Base-by-base conservation (phyloP, 2,797 vertebrate genomes). In the Rhinophrynus dorsalis region DNA sequence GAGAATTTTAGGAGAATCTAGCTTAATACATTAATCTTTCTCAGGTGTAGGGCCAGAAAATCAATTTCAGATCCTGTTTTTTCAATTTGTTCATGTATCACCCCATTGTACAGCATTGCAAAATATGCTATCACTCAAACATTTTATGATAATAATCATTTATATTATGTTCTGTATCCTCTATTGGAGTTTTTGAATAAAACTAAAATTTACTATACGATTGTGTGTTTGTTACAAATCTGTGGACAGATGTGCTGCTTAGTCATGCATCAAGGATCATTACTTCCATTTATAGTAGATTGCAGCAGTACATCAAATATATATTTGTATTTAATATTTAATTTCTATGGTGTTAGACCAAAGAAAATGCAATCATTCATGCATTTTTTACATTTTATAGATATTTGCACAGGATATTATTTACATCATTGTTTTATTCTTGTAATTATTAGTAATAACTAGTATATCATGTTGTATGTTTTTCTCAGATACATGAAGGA, bases 251-350 rank as follows among this genome's bases (percentile, higher is more conserved):
- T 88, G 84, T 85, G 78, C 48, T 75, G 78, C 80, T 87, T 85
- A 86, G 84, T 87, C 81, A 88, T 0, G 27, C 84, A 83, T 87
- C 87, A 86, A 76, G 83, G 79, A 77, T 84, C 76, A 88, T 90
- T 88, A 89, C 4, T 17, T 40, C 78, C 79, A 75, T 59, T 80
- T 78, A 81, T 74, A 68, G 79, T 81, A 82, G 80, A 78, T 54
- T 37, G 75, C 56, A 47, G 74, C 75, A 86, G 79, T 48, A 65
- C 75, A 76, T 77, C n/a, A 55, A 75, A 79, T 84, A 69, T 57
- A 64, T 48, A 66, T 78, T 81, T 80, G 78, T 82, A 82, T 79
- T 61, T 73, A 79, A 80, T 18, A 64, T 79, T 79, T 82, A 67
- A 76, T 81, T 83, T 82, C 15, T 80, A 79, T 77, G 52, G 47